phyloP scores from a whole-genome alignment of 2,888 invertebrate genomes.

The Heterodera filipjevi region DNA sequence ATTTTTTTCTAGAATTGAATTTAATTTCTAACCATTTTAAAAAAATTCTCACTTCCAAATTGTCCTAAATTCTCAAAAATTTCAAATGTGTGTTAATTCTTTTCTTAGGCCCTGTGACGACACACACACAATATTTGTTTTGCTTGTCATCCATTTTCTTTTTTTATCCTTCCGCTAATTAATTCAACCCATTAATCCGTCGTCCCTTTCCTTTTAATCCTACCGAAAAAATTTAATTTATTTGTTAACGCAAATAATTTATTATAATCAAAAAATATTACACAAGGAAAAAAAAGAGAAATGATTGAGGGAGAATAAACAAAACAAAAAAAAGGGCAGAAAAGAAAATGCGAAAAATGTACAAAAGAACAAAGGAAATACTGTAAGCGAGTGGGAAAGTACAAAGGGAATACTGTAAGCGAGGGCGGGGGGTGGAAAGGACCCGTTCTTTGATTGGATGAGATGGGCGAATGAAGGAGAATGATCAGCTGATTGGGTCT shows the following conservation, averaged over 20 bases:
- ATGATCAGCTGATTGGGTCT: neutral
- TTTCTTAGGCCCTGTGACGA: too few species aligned
- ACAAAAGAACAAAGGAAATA: neutral
- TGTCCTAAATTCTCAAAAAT: too few species aligned
- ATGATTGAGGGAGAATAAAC: neutral
- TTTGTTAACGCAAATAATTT: neutral
- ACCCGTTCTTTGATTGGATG: slow-evolving; percentile 7
- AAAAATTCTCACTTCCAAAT: too few species aligned
- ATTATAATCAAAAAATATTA: too few species aligned
- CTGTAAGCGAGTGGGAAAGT: neutral
- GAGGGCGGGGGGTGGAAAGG: neutral
- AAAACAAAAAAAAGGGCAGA: neutral
- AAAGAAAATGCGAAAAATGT: neutral
- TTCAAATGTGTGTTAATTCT: too few species aligned
- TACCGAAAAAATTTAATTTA: neutral
- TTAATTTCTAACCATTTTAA: too few species aligned
- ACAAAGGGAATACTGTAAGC: neutral
- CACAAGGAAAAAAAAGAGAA: neutral
- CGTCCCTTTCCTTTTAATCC: neutral
- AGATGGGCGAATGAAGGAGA: neutral
- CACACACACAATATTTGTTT: neutral
- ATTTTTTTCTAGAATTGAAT: too few species aligned
- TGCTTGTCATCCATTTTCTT: neutral
- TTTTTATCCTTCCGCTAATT: slow-evolving; percentile 5
- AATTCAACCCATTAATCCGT: neutral